Evolutionary conservation across 2,113 vertebrate genomes (phyloP), one percentile per base, ranked within the genome.

Genomic region (Oceanites oceanicus): DNA sequence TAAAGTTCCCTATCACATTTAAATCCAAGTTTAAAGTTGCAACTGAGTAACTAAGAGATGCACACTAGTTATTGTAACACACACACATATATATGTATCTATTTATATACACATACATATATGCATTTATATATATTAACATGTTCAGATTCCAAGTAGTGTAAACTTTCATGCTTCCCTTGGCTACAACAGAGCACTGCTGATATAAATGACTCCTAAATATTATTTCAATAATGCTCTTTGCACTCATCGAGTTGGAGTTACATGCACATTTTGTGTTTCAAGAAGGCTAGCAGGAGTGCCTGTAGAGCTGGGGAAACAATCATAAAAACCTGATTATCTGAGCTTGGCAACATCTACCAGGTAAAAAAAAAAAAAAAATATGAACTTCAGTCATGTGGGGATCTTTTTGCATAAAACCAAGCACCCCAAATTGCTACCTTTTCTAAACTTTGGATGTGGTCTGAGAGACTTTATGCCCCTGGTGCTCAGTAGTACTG

Each of bases 361-460:
- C 42, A 76, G 65, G 53, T 32, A 7, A 27, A 65, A 82, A 44
- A 59, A 38, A 6, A 6, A 38, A 38, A 32, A 59, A 38, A 6
- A 6, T 4, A 58, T 1, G 0, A 34, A 59, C 53, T 76, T 49
- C 50, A 49, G 0, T 77, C 23, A 21, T 0, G 1, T 40, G 23
- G 11, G 11, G 26, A 27, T 71, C 12, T 70, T 78, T 47, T 34
- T 87, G 36, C 26, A 52, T 16, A 56, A 63, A 92, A 50, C 14
- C 5, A 21, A 67, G 45, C 73, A 55, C 13, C 9, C 7, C 22
- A 74, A 56, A 45, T 44, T 49, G 38, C 29, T n/a, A 3, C 32
- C 13, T 71, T 89, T 26, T 23, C 17, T 75, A 26, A 84, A 38
- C 34, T 36, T 52, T 4, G 47, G 36, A 6, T 74, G 17, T 12